Base-by-base conservation (phyloP, 2,888 invertebrate species). In the Elysia crispata region DNA sequence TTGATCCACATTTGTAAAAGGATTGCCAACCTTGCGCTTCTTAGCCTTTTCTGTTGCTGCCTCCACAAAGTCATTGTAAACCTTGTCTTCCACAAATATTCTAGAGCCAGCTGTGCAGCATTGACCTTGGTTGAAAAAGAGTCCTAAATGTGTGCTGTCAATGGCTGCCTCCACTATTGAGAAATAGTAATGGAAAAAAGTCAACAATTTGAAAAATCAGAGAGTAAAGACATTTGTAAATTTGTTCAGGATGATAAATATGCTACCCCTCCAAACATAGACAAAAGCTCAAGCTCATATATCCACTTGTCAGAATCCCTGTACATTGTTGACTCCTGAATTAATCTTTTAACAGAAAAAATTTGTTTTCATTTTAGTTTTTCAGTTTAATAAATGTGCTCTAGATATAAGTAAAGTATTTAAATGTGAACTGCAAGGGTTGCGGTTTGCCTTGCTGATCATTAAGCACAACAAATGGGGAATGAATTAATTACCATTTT, bases 41-140 rank as follows among this genome's bases (percentile, higher is more conserved):
- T 96, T 95, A 1, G 97, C 97, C 70, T 95, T 94, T 89, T 94
- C 96, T 0, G 95, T 95, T 50, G 95, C 95, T 82, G 92, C 92
- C 86, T 94, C 94, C 5, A 98, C 97, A 91, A 98, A 98, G 91
- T 97, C 95, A 90, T 98, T 97, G 92, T 98, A 98, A 87, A 98
- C 96, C 77, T 94, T 94, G 85, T 96, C 96, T 89, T 98, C 95
- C 1, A 98, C 95, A 92, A 95, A 98, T 0, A 96, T 96, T 76
- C 98, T 94, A 0, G 97, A 96, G 0, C 97, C 98, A 18, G 98
- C 98, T 90, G 96, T 97, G 91, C 98, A 98, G 88, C 97, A 97
- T 93, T 97, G 97, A 0, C 97, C 97, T 95, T 97, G 96, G 86
- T 98, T 98, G 92, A 96, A 97, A 93, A 98, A 98, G 13, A 98